Evolutionary conservation across 2,888 invertebrate genomes (phyloP), one percentile per base, ranked within the genome.

Genomic region (Lepidochitona cinerea): DNA sequence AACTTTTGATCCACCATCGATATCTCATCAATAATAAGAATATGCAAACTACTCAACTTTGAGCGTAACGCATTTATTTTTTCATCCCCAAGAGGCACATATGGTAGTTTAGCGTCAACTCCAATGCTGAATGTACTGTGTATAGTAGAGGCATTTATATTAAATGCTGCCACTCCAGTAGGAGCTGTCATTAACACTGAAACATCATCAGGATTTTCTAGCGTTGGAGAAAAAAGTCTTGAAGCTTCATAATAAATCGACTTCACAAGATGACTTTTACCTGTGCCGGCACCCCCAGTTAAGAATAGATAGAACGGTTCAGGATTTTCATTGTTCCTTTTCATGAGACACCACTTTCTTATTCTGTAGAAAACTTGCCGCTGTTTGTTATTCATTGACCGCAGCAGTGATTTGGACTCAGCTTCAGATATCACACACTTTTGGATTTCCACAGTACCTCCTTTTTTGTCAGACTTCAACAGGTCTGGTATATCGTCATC

Each of bases 11-110:
- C 84, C 7, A 88, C 81, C 86, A 89, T 85, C 26, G 87, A 88
- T 66, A 88, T 81, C 81, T 89, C 87, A 79, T 89, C 88, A 64
- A 89, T 87, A 23, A 90, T 82, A 74, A 80, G 71, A 74, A 75
- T 53, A 64, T 64, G 75, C 32, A 72, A 72, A 0, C 71, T 49
- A 23, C 77, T 75, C 0, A 83, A 66, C 9, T 54, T 37, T 33
- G 68, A 33, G 14, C 68, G 6, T 33, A 36, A 7, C 18, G 68
- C 7, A 35, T 70, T 71, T 2, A 71, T 37, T 9, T 68, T 33
- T 29, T 59, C 67, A 32, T 73, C 53, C 12, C 67, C 70, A n/a
- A 75, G 70, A 32, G 73, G 59, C 18, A 37, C 37, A 29, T 72
- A 73, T 0, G 75, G 67, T 36, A 73, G 26, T 29, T 33, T 66